Evolutionary conservation across 2,888 invertebrate genomes (phyloP).

Genomic region (Zaprionus obscuricornis): DNA sequence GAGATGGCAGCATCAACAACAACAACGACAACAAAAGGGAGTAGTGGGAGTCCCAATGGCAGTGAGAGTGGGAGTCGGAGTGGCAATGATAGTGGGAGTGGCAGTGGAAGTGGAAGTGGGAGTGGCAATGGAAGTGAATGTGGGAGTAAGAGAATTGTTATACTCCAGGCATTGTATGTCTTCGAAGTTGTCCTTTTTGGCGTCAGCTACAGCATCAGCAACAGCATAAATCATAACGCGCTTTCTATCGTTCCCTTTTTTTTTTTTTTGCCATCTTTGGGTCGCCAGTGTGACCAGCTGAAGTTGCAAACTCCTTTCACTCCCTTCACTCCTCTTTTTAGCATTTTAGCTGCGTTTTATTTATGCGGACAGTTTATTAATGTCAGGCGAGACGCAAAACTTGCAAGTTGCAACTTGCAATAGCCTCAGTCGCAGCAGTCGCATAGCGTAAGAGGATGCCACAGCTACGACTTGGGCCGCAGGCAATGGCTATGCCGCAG

Average conservation of each 20-base stretch:
- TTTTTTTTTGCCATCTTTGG: conserved; percentile 47
- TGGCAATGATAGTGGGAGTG: too few species aligned
- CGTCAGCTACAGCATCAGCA: conserved; percentile 4
- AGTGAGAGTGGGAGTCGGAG: too few species aligned
- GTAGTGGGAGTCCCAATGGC: too few species aligned
- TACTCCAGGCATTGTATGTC: too few species aligned
- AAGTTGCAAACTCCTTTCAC: conserved; percentile 12
- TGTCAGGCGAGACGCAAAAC: conserved; percentile 47
- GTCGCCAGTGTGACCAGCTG: conserved; percentile 43
- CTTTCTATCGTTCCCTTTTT: conserved; percentile 7
- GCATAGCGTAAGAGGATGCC: conserved; percentile 34
- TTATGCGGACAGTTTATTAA: conserved; percentile 81
- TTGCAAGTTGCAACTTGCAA: conserved; percentile 22
- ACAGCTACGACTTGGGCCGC: conserved; percentile 15
- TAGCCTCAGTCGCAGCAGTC: background rate
- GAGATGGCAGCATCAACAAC: too few species aligned
- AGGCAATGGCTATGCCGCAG: conserved; percentile 5
- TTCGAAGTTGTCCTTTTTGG: too few species aligned
- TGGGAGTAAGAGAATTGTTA: too few species aligned
- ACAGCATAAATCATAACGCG: conserved; percentile 71
- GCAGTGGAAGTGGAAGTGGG: too few species aligned
- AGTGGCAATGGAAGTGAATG: too few species aligned
- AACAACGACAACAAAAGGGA: too few species aligned
- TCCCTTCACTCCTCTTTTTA: conserved; percentile 20
- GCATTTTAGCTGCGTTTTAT: conserved; percentile 62